These are phyloP conservation scores for Arenaria interpres DNA, from an alignment of 2,113 vertebrate species.

Conservation along the genomic window DNA sequence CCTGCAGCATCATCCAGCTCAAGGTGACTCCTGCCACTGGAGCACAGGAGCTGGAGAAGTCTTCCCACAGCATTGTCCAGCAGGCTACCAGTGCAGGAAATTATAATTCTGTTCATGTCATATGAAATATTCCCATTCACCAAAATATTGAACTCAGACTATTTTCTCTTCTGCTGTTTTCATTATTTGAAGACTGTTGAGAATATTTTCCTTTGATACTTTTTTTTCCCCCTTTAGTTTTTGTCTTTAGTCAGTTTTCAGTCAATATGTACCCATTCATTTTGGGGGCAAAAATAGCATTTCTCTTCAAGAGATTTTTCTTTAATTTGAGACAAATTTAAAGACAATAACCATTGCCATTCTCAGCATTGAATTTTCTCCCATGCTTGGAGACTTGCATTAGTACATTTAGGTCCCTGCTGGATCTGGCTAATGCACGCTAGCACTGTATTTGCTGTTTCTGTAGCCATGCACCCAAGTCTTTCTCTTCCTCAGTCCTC, in stretches of 20 bases:
- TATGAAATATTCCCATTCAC: not conserved
- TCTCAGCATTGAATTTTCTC: not conserved
- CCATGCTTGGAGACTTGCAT: not conserved
- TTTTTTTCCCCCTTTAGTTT: fast-evolving
- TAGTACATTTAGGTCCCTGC: not conserved
- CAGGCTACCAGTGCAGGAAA: slow-evolving; percentile 9
- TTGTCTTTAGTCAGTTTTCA: not conserved
- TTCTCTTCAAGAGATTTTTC: not conserved
- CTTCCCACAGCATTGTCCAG: slow-evolving; percentile 56
- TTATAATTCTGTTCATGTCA: not conserved
- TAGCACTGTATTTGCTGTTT: not conserved
- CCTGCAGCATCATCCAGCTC: slow-evolving; percentile 23
- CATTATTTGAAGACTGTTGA: not conserved
- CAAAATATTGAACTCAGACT: not conserved
- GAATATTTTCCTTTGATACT: not conserved
- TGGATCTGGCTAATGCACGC: not conserved
- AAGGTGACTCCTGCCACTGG: slow-evolving; percentile 45
- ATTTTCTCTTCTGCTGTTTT: not conserved
- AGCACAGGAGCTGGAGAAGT: not conserved
- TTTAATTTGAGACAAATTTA: not conserved
- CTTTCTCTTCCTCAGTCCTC: not conserved
- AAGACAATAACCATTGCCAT: not conserved
- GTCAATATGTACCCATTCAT: not conserved
- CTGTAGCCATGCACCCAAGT: not conserved
- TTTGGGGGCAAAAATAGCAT: not conserved